Evolutionary conservation across 2,797 vertebrate genomes (phyloP), one percentile per base, ranked within the genome.

Genomic region (Astyanax mexicanus): DNA sequence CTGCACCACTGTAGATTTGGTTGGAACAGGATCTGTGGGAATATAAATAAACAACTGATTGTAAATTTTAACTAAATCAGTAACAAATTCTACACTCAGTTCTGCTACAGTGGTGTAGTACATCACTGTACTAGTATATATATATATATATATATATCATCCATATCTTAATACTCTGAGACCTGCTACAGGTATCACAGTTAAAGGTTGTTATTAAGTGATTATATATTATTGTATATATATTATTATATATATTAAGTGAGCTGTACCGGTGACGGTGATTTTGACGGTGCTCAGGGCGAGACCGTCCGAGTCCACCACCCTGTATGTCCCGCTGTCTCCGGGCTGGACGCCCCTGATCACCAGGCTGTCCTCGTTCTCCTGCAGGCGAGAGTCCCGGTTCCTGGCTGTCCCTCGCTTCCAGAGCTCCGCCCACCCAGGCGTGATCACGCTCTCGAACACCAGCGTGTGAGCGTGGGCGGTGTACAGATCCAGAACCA

Each of bases 261-360:
- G 38, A 4, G 17, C 17, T 3, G n/a, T 55, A 86, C 91, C 89
- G 23, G 81, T 72, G 60, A 92, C 77, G 0, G 10, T 57, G 32
- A 92, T 88, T 72, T 75, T 78, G 65, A 91, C 75, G 3, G 91
- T 91, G 88, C 90, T 92, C 60, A 93, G 60, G 0, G 86, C 58
- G 11, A 88, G 85, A 6, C 91, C 90, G 0, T 85, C 51, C 0
- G 58, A 8, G 12, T 93, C 91, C 54, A 92, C 25, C 3, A 93
- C 88, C 37, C 87, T 90, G 80, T 90, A 93, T 3, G 27, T 73
- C 5, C 91, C 92, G 3, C 81, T 72, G 0, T 91, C 85, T 0
- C 77, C 87, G 67, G 66, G 69, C 35, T 35, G 83, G 54, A 0
- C 12, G 4, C 0, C 15, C 13, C 0, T 54, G 55, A 82, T n/a